Conservation (phyloP, 2,113 vertebrate species). For the Atractosteus spatula region DNA sequence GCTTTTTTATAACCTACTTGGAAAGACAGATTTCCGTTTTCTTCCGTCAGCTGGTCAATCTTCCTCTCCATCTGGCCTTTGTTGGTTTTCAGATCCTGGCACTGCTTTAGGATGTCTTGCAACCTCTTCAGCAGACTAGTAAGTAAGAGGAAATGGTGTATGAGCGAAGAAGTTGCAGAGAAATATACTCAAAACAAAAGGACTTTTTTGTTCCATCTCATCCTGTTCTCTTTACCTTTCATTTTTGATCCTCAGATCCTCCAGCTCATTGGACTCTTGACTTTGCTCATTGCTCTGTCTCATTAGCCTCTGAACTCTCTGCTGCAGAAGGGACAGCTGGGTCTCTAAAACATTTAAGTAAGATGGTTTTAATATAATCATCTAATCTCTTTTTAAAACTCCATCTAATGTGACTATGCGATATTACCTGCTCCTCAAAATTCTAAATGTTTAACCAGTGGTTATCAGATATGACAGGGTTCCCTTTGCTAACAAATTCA, state of each 20-base stretch:
- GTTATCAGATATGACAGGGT: no score
- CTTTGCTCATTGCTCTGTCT: conserved; percentile 64
- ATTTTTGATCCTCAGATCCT: conserved; percentile 73
- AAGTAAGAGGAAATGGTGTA: not conserved
- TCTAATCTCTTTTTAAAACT: no score
- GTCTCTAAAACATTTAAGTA: conserved; percentile 58
- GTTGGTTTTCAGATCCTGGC: conserved; percentile 77
- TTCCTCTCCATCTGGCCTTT: conserved; percentile 81
- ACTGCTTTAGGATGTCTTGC: conserved; percentile 73
- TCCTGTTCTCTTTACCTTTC: conserved; percentile 55
- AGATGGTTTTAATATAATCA: no score
- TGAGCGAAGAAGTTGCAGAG: not conserved
- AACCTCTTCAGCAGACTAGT: conserved; percentile 72
- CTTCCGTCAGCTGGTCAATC: conserved; percentile 75
- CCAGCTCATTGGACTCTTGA: conserved; percentile 62
- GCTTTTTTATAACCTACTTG: conserved; percentile 60
- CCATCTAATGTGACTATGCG: no score
- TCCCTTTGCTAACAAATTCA: not conserved
- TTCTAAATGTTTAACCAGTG: no score
- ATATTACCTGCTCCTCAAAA: no score
- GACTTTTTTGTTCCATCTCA: no score
- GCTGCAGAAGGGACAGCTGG: conserved; percentile 73
- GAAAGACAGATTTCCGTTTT: conserved; percentile 81
- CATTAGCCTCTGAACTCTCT: conserved; percentile 72
- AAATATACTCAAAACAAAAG: not conserved